These are phyloP conservation scores for Agrotis puta DNA, from an alignment of 2,888 invertebrate species.

Conservation along the genomic window DNA sequence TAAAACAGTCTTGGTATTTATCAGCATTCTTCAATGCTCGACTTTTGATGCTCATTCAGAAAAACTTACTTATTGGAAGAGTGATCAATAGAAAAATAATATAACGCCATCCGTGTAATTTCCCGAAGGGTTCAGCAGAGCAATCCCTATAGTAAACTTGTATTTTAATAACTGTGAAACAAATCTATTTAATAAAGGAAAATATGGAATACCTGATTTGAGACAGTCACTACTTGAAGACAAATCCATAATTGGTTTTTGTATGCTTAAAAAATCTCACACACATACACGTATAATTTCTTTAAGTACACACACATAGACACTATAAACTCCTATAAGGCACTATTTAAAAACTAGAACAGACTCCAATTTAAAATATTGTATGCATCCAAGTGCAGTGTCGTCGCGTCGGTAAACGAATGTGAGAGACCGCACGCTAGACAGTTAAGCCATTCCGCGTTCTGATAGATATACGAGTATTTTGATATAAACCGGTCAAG, in stretches of 20 bases:
- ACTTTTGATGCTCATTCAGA: no score
- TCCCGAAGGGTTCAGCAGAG: no score
- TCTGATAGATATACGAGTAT: slow-evolving; percentile 40
- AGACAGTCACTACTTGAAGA: slow-evolving; percentile 27
- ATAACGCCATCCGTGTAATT: no score
- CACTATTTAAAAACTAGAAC: background rate
- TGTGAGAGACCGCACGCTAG: slow-evolving; percentile 5
- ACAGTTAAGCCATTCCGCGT: slow-evolving; percentile 28
- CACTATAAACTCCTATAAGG: slow-evolving; percentile 2
- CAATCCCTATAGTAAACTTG: no score
- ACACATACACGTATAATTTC: background rate
- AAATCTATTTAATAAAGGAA: background rate
- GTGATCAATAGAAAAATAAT: no score
- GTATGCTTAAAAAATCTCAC: background rate
- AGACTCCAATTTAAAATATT: background rate
- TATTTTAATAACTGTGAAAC: no score
- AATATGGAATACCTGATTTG: slow-evolving; percentile 47
- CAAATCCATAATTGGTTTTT: slow-evolving; percentile 25
- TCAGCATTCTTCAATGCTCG: no score
- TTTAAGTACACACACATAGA: background rate
- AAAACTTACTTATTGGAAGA: no score
- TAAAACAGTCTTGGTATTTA: no score
- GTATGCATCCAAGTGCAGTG: slow-evolving; percentile 50
- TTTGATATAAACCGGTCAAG: slow-evolving; percentile 31
- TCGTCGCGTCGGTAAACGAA: slow-evolving; percentile 21